Conservation (phyloP, 2,888 invertebrate genomes). For the Apodemia zela region DNA sequence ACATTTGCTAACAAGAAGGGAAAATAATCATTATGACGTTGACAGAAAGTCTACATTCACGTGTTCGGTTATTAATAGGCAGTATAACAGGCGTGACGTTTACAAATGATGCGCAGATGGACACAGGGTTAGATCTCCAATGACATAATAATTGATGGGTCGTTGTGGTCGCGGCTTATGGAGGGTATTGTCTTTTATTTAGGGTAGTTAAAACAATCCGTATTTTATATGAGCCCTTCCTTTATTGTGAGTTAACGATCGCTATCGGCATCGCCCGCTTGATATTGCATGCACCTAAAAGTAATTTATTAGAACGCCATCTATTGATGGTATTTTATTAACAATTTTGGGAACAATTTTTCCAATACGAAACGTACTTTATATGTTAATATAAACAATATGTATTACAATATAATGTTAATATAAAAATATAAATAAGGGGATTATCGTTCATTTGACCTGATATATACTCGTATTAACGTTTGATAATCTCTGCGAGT, state of each 20-base stretch:
- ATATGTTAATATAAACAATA: too few species aligned
- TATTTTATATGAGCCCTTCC: not conserved
- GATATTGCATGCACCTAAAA: not conserved
- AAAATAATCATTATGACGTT: constrained; percentile 18
- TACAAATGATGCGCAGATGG: constrained; percentile 67
- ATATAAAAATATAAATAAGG: too few species aligned
- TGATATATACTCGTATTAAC: too few species aligned
- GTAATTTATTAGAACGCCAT: not conserved
- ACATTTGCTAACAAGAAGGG: not conserved
- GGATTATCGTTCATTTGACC: too few species aligned
- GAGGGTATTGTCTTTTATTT: constrained; percentile 6
- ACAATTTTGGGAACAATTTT: too few species aligned
- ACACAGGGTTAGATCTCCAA: constrained; percentile 65
- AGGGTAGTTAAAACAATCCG: not conserved
- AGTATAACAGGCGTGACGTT: constrained; percentile 45
- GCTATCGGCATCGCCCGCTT: not conserved
- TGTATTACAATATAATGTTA: too few species aligned
- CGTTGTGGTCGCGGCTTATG: constrained; percentile 38
- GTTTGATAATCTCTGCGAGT: too few species aligned
- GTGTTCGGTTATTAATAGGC: constrained; percentile 18
- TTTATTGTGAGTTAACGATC: not conserved
- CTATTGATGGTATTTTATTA: not conserved
- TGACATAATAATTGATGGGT: constrained; percentile 68
- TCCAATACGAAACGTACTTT: too few species aligned
- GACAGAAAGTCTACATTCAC: constrained; percentile 15